Evolutionary conservation across 2,797 vertebrate species (phyloP).

Genomic region (Urophycis tenuis): DNA sequence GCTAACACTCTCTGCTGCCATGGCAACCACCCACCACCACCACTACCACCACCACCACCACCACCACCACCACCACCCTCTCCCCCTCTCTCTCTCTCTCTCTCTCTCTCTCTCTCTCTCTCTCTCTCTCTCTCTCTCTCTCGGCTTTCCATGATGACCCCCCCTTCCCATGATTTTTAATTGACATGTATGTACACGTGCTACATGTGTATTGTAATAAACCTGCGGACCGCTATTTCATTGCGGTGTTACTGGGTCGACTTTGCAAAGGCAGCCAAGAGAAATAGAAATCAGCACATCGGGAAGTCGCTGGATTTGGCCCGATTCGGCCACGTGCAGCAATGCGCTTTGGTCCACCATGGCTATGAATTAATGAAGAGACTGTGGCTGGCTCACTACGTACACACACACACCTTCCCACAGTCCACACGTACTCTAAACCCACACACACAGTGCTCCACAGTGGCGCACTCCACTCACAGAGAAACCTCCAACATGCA

Average conservation of each 20-base stretch:
- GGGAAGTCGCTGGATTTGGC: not conserved
- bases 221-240: not conserved
- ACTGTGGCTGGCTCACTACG: not conserved
- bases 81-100: not conserved
- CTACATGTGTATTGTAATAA: not conserved
- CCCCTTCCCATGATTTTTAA: conserved; percentile 16
- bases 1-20: conserved; percentile 56
- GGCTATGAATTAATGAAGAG: not conserved
- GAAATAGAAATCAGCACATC: not conserved
- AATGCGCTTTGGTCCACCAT: not conserved
- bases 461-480: not conserved
- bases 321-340: not conserved
- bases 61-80: not conserved
- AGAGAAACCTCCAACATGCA: not conserved
- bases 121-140: too few species aligned
- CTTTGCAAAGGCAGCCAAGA: not conserved
- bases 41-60: conserved; percentile 21
- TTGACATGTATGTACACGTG: not conserved
- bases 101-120: too few species aligned
- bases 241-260: not conserved
- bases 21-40: conserved; percentile 54
- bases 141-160: conserved; percentile 38
- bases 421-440: not conserved
- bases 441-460: not conserved
- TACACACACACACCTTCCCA: not conserved